These are phyloP conservation scores for Nemopilema nomurai DNA, from an alignment of 30 jellyfish, hydroid and myxozoan genomes.

Conservation along the genomic window DNA sequence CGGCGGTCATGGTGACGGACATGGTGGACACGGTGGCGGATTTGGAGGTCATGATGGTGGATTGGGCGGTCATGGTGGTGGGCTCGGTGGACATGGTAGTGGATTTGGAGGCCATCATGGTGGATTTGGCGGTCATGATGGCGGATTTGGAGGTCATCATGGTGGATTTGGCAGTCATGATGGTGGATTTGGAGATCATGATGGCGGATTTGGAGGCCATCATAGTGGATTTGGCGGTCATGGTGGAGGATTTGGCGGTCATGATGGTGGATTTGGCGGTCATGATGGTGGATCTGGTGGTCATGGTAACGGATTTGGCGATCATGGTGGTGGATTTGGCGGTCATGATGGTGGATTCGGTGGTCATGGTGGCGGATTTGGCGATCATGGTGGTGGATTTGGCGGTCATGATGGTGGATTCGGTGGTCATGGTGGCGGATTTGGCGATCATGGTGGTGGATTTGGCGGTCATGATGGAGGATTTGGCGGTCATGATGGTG, in stretches of 20 bases:
- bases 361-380: conserved; percentile 28
- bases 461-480: conserved; percentile 17
- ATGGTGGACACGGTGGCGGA: conserved; percentile 43
- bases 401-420: conserved; percentile 38
- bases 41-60: too few species aligned
- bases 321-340: conserved; percentile 32
- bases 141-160: conserved; percentile 50
- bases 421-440: conserved; percentile 28
- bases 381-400: conserved; percentile 41
- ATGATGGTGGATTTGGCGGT: conserved; percentile 33
- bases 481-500: conserved; percentile 46
- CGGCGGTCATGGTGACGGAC: conserved; percentile 44
- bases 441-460: conserved; percentile 46
- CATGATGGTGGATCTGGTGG: conserved; percentile 24
- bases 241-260: conserved; percentile 24
- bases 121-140: conserved; percentile 8
- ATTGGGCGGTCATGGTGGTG: conserved; percentile 33
- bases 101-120: conserved; percentile 12
- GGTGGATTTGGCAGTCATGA: conserved; percentile 22
- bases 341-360: conserved; percentile 42
- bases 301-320: conserved; percentile 22
- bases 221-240: conserved; percentile 9
- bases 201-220: conserved; percentile 44
- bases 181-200: conserved; percentile 19
- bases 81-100: conserved; percentile 34